These are phyloP conservation scores for Crotalus tigris DNA, from an alignment of 2,113 vertebrate genomes.

Conservation along the genomic window DNA sequence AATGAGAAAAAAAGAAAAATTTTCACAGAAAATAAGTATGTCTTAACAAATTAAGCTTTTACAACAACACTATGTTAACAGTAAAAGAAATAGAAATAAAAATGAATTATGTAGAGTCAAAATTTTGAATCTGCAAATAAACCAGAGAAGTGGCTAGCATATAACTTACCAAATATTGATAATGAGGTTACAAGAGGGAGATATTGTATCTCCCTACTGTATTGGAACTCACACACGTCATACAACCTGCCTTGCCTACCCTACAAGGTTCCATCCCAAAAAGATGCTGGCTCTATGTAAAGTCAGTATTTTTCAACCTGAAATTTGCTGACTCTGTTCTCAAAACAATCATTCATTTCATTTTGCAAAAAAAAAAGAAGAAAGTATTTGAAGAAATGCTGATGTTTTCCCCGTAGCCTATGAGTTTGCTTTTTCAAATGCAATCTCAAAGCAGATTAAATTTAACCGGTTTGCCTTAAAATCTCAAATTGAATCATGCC, in stretches of 20 bases:
- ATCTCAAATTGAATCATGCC: not conserved
- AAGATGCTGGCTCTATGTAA: not conserved
- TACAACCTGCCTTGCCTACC: too few species aligned
- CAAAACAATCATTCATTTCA: not conserved
- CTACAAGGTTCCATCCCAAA: too few species aligned
- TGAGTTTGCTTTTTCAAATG: not conserved
- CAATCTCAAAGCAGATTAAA: not conserved
- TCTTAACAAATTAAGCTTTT: not conserved
- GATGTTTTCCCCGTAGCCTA: not conserved
- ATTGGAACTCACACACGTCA: too few species aligned
- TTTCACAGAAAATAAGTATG: not conserved
- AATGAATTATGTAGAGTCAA: not conserved
- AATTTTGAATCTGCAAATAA: not conserved
- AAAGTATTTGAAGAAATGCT: not conserved
- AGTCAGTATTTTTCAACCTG: not conserved
- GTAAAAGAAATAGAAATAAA: not conserved
- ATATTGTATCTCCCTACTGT: not conserved
- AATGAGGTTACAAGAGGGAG: not conserved
- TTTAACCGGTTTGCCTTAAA: not conserved
- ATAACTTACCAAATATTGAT: not conserved
- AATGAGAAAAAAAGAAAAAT: not conserved
- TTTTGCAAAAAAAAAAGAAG: not conserved
- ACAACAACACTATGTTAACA: not conserved
- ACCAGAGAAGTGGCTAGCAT: not conserved
- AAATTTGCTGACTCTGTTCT: not conserved